Conservation (phyloP, 1,140 invertebrate species). For the Sycophaga agraensis region DNA sequence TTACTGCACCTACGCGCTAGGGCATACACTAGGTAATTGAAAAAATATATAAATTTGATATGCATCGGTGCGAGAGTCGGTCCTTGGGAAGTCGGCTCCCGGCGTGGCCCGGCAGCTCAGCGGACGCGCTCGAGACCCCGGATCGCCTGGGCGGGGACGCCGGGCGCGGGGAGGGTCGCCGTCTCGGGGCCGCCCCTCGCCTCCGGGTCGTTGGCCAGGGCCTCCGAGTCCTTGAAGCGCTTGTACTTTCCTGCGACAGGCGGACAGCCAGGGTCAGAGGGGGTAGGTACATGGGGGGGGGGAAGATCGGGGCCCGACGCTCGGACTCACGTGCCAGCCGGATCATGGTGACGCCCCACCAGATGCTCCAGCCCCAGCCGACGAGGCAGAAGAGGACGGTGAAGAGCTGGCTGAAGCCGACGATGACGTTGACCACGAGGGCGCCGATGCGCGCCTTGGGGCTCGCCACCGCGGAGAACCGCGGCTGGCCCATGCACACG, state of each 20-base stretch:
- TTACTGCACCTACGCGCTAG: conserved; percentile 5
- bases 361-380: conserved; percentile 96
- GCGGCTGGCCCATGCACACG: conserved; percentile 83
- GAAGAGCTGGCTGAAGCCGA: conserved; percentile 84
- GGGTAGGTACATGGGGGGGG: no score
- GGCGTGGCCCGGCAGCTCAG: neutral
- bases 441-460: conserved; percentile 71
- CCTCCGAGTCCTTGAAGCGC: conserved; percentile 50
- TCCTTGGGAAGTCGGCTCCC: no score
- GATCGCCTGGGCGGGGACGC: conserved; percentile 45
- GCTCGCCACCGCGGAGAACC: conserved; percentile 76
- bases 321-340: conserved; percentile 69
- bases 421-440: conserved; percentile 80
- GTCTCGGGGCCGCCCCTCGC: conserved; percentile 38
- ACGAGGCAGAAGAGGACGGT: conserved; percentile 93
- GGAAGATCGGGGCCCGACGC: no score
- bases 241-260: conserved; percentile 50
- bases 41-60: conserved; percentile 24
- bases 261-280: no score
- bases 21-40: neutral
- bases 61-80: no score
- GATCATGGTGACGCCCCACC: conserved; percentile 92
- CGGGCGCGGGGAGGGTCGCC: conserved; percentile 39
- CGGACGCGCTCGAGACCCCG: conserved; percentile 44
- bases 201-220: conserved; percentile 46